These are phyloP conservation scores for Clytia hemisphaerica DNA, from an alignment of 30 jellyfish, hydroid and myxozoan species.

Conservation along the genomic window DNA sequence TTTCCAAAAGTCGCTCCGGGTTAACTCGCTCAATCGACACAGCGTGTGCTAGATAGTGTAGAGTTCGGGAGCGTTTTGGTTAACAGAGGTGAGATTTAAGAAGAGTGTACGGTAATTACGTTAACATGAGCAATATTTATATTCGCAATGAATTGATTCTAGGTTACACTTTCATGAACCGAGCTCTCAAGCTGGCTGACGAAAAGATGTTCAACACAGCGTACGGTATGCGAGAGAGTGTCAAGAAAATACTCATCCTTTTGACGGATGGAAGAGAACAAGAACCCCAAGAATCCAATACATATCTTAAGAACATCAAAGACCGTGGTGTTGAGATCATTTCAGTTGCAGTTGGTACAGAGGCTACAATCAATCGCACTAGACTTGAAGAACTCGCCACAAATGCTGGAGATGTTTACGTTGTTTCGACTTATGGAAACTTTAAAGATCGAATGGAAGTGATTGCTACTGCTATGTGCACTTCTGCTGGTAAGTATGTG, in stretches of 20 bases:
- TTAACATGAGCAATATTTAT: not conserved
- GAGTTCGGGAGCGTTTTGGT: not conserved
- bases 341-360: constrained; percentile 28
- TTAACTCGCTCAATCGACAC: not conserved
- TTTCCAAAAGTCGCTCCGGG: not conserved
- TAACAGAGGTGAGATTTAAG: not conserved
- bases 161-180: not conserved
- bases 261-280: constrained; percentile 25
- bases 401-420: too few relatives aligned
- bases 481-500: too few relatives aligned
- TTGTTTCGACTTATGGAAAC: too few relatives aligned
- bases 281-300: not conserved
- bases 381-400: too few relatives aligned
- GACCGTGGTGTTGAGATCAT: constrained; percentile 9
- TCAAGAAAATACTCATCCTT: not conserved
- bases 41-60: too few relatives aligned
- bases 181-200: constrained; percentile 6
- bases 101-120: not conserved
- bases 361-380: too few relatives aligned
- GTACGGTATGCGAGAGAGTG: constrained; percentile 9
- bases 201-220: constrained; percentile 11
- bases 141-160: not conserved
- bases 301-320: not conserved
- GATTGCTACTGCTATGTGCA: too few relatives aligned
- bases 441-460: too few relatives aligned